Evolutionary conservation across 2,113 vertebrate genomes (phyloP).

Genomic region (Syngnathoides biaculeatus): DNA sequence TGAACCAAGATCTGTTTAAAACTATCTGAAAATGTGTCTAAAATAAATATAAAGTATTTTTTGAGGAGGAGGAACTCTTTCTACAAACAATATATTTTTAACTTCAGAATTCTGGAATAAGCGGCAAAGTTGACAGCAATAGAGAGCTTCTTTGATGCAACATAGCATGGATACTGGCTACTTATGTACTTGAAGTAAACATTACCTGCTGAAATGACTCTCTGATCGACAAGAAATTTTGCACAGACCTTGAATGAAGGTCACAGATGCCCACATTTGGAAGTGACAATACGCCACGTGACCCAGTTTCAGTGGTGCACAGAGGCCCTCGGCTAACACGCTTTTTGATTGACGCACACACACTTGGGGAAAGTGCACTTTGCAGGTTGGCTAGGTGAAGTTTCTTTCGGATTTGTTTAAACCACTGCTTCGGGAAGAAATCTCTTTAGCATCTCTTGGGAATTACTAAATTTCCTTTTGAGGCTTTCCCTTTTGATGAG

Average conservation of each 20-base stretch:
- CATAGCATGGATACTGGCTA: slow-evolving; percentile 31
- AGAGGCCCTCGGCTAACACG: slow-evolving; percentile 24
- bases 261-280: too few relatives aligned
- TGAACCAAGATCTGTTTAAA: too few relatives aligned
- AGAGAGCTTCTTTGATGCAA: too few relatives aligned
- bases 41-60: too few relatives aligned
- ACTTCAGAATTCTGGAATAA: too few relatives aligned
- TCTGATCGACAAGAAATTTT: slow-evolving; percentile 11
- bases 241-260: slow-evolving; percentile 21
- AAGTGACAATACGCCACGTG: too few relatives aligned
- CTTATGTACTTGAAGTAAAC: neutral
- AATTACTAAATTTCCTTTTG: neutral
- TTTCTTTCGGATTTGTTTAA: neutral
- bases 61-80: too few relatives aligned
- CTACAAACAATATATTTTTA: too few relatives aligned
- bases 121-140: too few relatives aligned
- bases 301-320: slow-evolving; percentile 32
- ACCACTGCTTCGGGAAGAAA: neutral
- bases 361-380: neutral
- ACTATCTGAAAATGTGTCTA: too few relatives aligned
- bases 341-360: slow-evolving; percentile 8
- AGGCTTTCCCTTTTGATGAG: neutral
- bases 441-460: neutral
- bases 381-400: neutral
- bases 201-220: neutral